phyloP scores from a whole-genome alignment of 2,888 invertebrate genomes.

The Drosophila meridiana region DNA sequence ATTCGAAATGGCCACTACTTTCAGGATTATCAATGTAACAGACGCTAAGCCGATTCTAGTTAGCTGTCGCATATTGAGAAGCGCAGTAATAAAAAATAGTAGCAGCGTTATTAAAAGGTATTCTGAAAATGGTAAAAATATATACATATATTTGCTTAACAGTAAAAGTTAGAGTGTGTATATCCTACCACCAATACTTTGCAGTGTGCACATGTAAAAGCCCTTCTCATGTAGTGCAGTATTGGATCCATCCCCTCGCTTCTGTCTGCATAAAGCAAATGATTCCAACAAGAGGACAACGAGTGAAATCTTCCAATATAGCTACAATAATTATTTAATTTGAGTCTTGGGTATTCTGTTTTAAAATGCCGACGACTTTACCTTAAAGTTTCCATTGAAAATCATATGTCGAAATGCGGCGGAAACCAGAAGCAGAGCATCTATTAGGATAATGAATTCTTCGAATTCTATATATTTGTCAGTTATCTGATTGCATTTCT shows the following conservation, averaged over 20 bases:
- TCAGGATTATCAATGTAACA: conserved; percentile 84
- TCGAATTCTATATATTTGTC: conserved; percentile 98
- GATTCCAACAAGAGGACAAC: conserved; percentile 93
- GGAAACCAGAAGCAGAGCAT: conserved; percentile 92
- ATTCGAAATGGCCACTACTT: conserved; percentile 88
- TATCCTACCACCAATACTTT: conserved; percentile 83
- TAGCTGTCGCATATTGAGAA: conserved; percentile 43
- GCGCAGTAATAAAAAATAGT: conserved; percentile 55
- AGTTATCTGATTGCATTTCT: conserved; percentile 90
- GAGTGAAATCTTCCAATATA: conserved; percentile 92
- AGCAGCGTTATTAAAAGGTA: conserved; percentile 69
- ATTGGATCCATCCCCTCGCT: conserved; percentile 71
- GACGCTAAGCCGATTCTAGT: conserved; percentile 38
- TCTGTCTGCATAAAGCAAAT: conserved; percentile 89
- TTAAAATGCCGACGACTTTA: conserved; percentile 84
- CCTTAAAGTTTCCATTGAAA: conserved; percentile 92
- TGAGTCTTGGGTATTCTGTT: background rate
- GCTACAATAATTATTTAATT: conserved; percentile 79
- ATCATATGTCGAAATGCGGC: conserved; percentile 94
- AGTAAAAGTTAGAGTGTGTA: background rate
- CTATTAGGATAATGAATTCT: conserved; percentile 93
- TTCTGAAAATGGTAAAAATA: conserved; percentile 54
- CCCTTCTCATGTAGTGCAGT: conserved; percentile 87
- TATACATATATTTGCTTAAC: background rate
- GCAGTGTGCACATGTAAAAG: conserved; percentile 87